Evolutionary conservation across 2,888 invertebrate species (phyloP), one percentile per base, ranked within the genome.

Genomic region (Chelonus formosanus): DNA sequence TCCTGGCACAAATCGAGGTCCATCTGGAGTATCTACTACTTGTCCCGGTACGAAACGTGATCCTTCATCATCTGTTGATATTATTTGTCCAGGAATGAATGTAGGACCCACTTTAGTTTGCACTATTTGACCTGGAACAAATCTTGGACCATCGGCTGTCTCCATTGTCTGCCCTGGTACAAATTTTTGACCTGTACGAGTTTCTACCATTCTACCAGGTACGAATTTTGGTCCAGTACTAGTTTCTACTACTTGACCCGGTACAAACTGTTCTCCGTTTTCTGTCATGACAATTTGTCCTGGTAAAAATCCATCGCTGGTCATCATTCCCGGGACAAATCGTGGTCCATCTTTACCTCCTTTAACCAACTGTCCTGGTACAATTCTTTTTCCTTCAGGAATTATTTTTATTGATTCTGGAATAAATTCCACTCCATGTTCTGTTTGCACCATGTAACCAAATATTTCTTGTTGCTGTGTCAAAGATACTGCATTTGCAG

Each of bases 81-180:
- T 92, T 5, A 93, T 90, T 83, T 92, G 91, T 36, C 92, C 93
- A 0, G 92, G 92, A 74, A 92, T 91, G 74, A 93, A 91, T 1
- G 91, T 91, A 1, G 92, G 91, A 0, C 92, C 92, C 40, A 89
- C 89, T 79, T 91, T 90, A 2, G 91, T 91, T 81, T 90, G 89
- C 61, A 92, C 90, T 67, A 92, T 91, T 82, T 92, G 91, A 7
- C 92, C 92, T 0, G 92, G 92, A n/a, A 92, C 91, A 76, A 92
- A 92, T 70, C 90, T 88, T 20, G 90, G 89, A 0, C 92, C 92
- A 70, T 91, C 90, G 59, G 88, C 88, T 0, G 90, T 91, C 67
- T 90, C 88, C 69, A 92, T 87, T 0, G 92, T 91, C 84, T 92
- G 92, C 5, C 92, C 92, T 2, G 92, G 89, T 0, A 89, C 86